These are phyloP conservation scores for Lepisosteus oculatus DNA, from an alignment of 2,113 vertebrate species.

Conservation along the genomic window DNA sequence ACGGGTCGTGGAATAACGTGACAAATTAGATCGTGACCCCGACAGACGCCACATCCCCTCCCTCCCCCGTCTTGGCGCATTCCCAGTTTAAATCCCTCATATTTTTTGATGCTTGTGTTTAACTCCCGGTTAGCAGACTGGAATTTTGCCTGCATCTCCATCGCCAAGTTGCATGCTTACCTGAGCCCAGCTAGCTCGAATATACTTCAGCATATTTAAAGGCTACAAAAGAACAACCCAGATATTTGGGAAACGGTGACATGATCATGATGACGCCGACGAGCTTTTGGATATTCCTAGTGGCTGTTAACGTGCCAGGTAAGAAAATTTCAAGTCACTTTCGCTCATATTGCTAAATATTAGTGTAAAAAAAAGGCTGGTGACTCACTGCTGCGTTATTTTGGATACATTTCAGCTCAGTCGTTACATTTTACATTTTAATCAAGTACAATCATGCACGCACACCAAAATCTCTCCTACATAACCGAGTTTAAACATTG, in stretches of 20 bases:
- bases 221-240: constrained; percentile 46
- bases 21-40: neutral
- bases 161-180: constrained; percentile 59
- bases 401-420: too few species aligned
- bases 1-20: neutral
- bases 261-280: constrained; percentile 60
- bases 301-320: constrained; percentile 61
- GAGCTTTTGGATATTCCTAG: constrained; percentile 59
- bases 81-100: neutral
- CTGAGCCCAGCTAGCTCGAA: constrained; percentile 42
- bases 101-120: constrained; percentile 5
- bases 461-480: too few species aligned
- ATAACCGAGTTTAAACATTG: too few species aligned
- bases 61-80: too few species aligned
- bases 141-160: constrained; percentile 47
- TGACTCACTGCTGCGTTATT: too few species aligned
- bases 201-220: constrained; percentile 34
- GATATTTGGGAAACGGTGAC: constrained; percentile 43
- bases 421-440: too few species aligned
- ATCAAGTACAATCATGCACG: too few species aligned
- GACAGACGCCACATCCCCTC: neutral
- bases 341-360: too few species aligned
- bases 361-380: too few species aligned
- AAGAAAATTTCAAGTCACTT: constrained; percentile 26
- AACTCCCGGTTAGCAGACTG: constrained; percentile 13